Base-by-base conservation (phyloP, 2,797 vertebrate genomes). In the Spatula clypeata region DNA sequence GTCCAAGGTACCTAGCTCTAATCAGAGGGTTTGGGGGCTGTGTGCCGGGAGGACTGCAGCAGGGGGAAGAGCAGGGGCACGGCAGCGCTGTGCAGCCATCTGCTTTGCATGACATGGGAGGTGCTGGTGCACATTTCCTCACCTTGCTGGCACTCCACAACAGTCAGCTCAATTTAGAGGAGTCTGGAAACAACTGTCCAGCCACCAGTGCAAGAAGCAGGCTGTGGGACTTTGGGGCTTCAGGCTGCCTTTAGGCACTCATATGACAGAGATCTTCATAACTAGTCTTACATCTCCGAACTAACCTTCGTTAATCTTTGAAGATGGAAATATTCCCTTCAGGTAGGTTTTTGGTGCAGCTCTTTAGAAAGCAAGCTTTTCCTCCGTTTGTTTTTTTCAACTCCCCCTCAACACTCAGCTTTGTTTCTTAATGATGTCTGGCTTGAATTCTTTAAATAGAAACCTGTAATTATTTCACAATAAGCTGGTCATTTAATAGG, bases 381-480 rank as follows among this genome's bases (percentile, higher is more conserved):
- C 24, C 79, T 80, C 31, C 21, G 1, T 88, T 91, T 80, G 16
- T 71, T 93, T 94, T 94, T 7, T 86, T 93, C 34, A 34, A 55
- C 84, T 72, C 58, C 73, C 73, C 67, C 51, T 85, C 60, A 73
- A 73, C 54, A 21, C 80, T 29, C 73, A 91, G 55, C 55, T 64
- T 94, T 75, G 13, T 90, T 94, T 93, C 51, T 71, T 82, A 79
- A 71, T 57, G 67, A 73, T 84, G 45, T 94, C 57, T 93, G 80
- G n/a, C 77, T 93, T 73, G 44, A 82, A 57, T 93, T 88, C 85
- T 82, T 84, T 91, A 93, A 93, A 91, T 88, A 87, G 93, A 82
- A 90, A 64, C 82, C 60, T 64, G 0, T 88, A 93, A 86, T 86
- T 88, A 86, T 79, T 67, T 55, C 4, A 26, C 49, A 79, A 8